Conservation (phyloP, 2,113 vertebrate species). For the Anguilla japonica region DNA sequence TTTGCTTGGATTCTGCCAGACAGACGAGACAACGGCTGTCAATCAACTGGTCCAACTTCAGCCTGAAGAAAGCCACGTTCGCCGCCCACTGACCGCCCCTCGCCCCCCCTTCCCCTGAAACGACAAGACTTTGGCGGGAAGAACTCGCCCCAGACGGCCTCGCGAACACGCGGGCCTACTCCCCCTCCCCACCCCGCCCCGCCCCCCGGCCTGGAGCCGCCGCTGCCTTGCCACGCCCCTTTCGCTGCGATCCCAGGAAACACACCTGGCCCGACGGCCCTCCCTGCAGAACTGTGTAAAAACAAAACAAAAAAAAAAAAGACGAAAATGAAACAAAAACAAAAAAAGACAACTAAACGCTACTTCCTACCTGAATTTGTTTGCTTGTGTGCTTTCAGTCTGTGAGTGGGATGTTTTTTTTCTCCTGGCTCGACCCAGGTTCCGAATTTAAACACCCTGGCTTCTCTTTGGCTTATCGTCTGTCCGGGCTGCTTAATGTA, state of each 20-base stretch:
- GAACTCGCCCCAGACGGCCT: constrained; percentile 65
- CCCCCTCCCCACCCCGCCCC: not conserved
- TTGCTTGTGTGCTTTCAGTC: constrained; percentile 89
- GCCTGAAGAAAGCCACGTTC: constrained; percentile 96
- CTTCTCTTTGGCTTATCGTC: constrained; percentile 69
- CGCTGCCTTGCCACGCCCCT: constrained; percentile 82
- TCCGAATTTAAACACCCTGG: constrained; percentile 65
- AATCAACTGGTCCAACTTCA: constrained; percentile 99
- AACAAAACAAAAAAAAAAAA: constrained; percentile 46
- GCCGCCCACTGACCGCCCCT: constrained; percentile 84
- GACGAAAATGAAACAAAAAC: not conserved
- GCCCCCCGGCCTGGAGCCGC: constrained; percentile 67
- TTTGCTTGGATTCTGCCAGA: constrained; percentile 95
- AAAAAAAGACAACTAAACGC: constrained; percentile 62
- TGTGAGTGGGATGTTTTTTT: constrained; percentile 78
- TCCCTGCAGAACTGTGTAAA: constrained; percentile 72
- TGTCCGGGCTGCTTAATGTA: constrained; percentile 70
- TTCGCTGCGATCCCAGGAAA: constrained; percentile 75
- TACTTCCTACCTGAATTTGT: constrained; percentile 75
- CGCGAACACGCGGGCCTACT: constrained; percentile 72
- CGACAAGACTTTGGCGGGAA: constrained; percentile 65
- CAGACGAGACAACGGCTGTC: constrained; percentile 95
- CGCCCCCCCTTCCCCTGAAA: not conserved
- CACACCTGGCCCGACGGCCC: constrained; percentile 69
- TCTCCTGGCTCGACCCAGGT: constrained; percentile 76